Base-by-base conservation (phyloP, 2,113 vertebrate genomes). In the Scatophagus argus region DNA sequence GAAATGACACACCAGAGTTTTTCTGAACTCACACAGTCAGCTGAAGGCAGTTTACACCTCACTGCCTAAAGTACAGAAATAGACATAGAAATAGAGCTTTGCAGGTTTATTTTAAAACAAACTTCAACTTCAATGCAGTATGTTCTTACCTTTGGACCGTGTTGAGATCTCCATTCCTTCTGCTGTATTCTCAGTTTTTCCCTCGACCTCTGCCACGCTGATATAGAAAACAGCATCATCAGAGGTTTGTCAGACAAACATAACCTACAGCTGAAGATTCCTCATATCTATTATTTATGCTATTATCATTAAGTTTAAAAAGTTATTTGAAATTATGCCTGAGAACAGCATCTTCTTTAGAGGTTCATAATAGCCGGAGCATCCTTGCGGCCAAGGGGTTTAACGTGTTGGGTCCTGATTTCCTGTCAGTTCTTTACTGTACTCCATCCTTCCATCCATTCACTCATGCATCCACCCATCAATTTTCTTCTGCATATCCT, bases 131-230 rank as follows among this genome's bases (percentile, higher is more conserved):
- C n/a, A n/a, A 8, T 11, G 9, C 2, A 43, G 81, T 16, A 7
- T 66, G 17, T 75, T 56, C 94, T 95, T 88, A 98, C 98, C 98
- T 97, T 97, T 99, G 89, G 97, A 99, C 90, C 97, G 95, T 90
- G 97, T 99, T 83, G 97, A 96, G 89, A 98, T 98, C 94, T 99
- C 98, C 98, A 99, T 99, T 90, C 91, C 96, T 93, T 98, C 96
- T 81, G 92, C 93, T 90, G 92, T 95, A 90, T 95, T 94, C 89
- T 97, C 96, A 75, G 94, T 91, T 93, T 96, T 97, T 86, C 94
- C 96, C 88, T 96, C 96, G 89, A 97, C 96, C 91, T 97, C 97
- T 92, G 95, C 94, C 94, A 96, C 95, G 91, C 98, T 99, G 90
- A 88, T 82, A 83, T 25, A 93, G 32, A 87, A 59, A 94, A 94